Evolutionary conservation across 1,140 invertebrate genomes (phyloP).

Genomic region (Macrosteles quadrilineatus): DNA sequence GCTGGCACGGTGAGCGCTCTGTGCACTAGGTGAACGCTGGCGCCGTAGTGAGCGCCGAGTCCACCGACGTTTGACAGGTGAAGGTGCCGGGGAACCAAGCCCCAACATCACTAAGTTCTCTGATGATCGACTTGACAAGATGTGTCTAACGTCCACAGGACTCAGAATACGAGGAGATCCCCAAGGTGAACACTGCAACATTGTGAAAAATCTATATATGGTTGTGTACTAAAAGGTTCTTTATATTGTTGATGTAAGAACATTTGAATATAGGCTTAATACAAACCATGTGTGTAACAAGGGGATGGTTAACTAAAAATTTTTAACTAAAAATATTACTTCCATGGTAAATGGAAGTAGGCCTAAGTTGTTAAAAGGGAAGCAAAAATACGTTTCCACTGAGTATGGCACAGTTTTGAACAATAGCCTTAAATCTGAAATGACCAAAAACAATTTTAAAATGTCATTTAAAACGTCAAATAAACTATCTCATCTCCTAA

Average conservation of each 20-base stretch:
- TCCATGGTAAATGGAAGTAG: too few relatives aligned
- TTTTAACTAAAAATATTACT: too few relatives aligned
- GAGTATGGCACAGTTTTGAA: too few relatives aligned
- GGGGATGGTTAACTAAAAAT: slow-evolving; percentile 8
- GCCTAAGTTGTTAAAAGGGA: too few relatives aligned
- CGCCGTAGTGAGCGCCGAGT: slow-evolving; percentile 46
- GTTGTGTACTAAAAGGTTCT: too few relatives aligned
- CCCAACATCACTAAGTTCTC: slow-evolving; percentile 52
- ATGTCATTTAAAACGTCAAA: too few relatives aligned
- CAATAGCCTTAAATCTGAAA: too few relatives aligned
- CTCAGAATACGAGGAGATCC: slow-evolving; percentile 56
- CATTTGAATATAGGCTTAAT: too few relatives aligned
- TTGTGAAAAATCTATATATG: slow-evolving; percentile 26
- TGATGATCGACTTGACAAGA: slow-evolving; percentile 54
- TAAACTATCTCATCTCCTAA: too few relatives aligned
- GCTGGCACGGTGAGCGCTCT: background rate
- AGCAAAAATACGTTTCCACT: too few relatives aligned
- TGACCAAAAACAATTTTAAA: too few relatives aligned
- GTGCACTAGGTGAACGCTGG: slow-evolving; percentile 9
- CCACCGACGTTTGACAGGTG: slow-evolving; percentile 48
- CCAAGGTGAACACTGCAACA: slow-evolving; percentile 55
- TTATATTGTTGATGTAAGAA: too few relatives aligned
- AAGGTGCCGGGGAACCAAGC: slow-evolving; percentile 39
- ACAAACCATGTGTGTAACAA: background rate
- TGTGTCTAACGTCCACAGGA: slow-evolving; percentile 55